Evolutionary conservation across 2,113 vertebrate genomes (phyloP).

Genomic region (Vidua chalybeata): DNA sequence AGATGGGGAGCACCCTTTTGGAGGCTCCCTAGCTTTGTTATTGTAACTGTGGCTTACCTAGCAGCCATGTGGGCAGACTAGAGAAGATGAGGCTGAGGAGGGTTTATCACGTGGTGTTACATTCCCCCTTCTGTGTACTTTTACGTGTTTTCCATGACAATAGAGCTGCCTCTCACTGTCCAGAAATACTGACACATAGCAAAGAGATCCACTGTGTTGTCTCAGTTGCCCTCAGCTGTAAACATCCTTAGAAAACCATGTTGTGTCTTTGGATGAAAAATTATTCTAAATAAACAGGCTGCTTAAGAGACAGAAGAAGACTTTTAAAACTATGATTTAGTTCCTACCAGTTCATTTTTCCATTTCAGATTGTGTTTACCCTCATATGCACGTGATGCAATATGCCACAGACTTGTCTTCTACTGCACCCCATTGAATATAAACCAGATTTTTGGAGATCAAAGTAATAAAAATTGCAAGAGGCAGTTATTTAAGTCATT

Average conservation of each 20-base stretch:
- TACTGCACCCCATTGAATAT: constrained; percentile 16
- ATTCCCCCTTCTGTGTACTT: not conserved
- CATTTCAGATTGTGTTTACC: not conserved
- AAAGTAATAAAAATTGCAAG: not conserved
- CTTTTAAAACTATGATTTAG: constrained; percentile 14
- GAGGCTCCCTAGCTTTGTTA: not conserved
- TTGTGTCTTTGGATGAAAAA: constrained; percentile 36
- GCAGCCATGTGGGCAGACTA: not conserved
- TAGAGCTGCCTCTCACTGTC: not conserved
- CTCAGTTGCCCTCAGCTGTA: not conserved
- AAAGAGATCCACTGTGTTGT: constrained; percentile 24
- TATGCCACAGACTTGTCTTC: not conserved
- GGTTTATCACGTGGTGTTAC: not conserved
- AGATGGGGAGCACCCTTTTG: not conserved
- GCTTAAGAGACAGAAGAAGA: constrained; percentile 3
- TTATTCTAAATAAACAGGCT: constrained; percentile 46
- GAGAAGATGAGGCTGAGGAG: not conserved
- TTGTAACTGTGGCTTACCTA: not conserved
- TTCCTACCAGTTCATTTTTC: constrained; percentile 13
- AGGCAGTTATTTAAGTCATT: constrained; percentile 10
- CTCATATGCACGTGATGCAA: constrained; percentile 1
- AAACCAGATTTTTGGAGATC: constrained; percentile 33
- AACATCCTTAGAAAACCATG: constrained; percentile 34
- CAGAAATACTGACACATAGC: not conserved
- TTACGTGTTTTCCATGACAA: not conserved